phyloP scores from a whole-genome alignment of 2,113 vertebrate species.

The Hirundichthys speculiger region DNA sequence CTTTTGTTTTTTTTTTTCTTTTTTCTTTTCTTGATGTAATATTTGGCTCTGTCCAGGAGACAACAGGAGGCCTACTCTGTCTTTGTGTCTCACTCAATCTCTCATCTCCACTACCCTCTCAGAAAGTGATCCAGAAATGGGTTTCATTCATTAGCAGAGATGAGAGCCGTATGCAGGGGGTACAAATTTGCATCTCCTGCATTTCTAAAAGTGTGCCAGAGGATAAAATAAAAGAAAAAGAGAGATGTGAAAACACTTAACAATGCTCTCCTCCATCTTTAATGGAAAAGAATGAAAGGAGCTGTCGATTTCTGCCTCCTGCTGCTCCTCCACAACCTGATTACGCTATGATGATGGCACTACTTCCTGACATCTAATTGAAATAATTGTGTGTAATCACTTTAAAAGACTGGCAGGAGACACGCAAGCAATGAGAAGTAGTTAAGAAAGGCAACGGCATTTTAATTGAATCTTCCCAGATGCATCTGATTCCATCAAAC shows the following conservation, averaged over 20 bases:
- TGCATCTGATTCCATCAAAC: slow-evolving; percentile 67
- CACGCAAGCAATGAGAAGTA: slow-evolving; percentile 59
- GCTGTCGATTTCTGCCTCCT: slow-evolving; percentile 62
- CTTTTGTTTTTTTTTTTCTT: background rate
- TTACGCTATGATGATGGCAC: slow-evolving; percentile 69
- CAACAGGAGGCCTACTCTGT: slow-evolving; percentile 37
- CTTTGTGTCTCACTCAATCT: slow-evolving; percentile 47
- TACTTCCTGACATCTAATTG: slow-evolving; percentile 74
- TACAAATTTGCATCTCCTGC: slow-evolving; percentile 25
- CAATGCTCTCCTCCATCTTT: slow-evolving; percentile 53
- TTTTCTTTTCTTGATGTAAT: slow-evolving; percentile 1
- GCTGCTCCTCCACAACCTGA: slow-evolving; percentile 64
- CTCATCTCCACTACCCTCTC: slow-evolving; percentile 41
- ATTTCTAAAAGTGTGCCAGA: slow-evolving; percentile 41
- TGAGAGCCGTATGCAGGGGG: slow-evolving; percentile 49
- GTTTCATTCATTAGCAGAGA: slow-evolving; percentile 63
- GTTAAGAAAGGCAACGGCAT: slow-evolving; percentile 67
- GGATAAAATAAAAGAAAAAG: slow-evolving; percentile 36
- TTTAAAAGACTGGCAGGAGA: slow-evolving; percentile 78
- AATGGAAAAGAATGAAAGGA: slow-evolving; percentile 60
- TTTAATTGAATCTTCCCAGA: slow-evolving; percentile 71
- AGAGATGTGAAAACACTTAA: slow-evolving; percentile 24
- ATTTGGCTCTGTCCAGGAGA: slow-evolving; percentile 46
- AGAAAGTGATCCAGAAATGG: slow-evolving; percentile 53
- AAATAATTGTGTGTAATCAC: slow-evolving; percentile 76